phyloP scores from a whole-genome alignment of 2,888 invertebrate genomes.

The Ophonus ardosiacus region DNA sequence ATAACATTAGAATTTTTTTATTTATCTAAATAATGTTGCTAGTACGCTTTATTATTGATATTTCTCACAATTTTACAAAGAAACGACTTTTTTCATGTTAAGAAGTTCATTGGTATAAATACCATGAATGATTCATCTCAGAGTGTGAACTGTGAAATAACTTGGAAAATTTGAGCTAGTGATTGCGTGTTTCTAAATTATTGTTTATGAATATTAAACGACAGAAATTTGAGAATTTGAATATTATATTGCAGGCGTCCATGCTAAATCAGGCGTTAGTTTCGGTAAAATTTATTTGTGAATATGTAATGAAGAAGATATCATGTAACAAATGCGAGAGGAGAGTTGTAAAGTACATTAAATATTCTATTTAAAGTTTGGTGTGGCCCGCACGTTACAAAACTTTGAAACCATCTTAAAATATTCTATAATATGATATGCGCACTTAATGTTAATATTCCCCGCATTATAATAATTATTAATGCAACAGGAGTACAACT shows the following conservation, averaged over 20 bases:
- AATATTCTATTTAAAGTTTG: not conserved
- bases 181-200: constrained; percentile 35
- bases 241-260: constrained; percentile 29
- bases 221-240: constrained; percentile 30
- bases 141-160: constrained; percentile 14
- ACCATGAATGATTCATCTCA: not conserved
- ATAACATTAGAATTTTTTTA: no score
- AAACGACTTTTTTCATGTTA: no score
- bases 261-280: constrained; percentile 31
- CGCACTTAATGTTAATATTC: no score
- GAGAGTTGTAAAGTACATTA: constrained; percentile 3
- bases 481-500: no score
- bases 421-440: not conserved
- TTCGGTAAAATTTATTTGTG: constrained; percentile 16
- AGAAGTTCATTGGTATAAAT: not conserved
- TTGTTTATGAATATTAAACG: constrained; percentile 37
- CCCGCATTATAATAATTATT: no score
- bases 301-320: constrained; percentile 32
- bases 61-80: no score
- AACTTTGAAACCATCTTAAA: not conserved
- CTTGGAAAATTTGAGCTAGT: not conserved
- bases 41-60: no score
- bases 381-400: not conserved
- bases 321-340: constrained; percentile 24
- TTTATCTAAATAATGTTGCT: no score